Evolutionary conservation across 2,113 vertebrate species (phyloP).

Genomic region (Channa argus): DNA sequence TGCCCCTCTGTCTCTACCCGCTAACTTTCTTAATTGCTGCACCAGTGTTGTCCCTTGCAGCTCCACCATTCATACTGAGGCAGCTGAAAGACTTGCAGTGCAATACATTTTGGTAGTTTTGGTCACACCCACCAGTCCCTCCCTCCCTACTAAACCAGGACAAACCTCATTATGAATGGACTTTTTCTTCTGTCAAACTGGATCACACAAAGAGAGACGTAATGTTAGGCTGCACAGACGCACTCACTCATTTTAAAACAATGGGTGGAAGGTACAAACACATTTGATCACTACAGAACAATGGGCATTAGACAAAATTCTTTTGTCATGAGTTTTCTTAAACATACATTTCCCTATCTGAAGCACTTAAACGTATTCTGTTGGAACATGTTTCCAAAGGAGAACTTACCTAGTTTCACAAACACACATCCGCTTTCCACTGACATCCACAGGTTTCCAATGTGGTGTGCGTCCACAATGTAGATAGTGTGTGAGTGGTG

Average conservation of each 20-base stretch:
- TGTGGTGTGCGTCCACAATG: background rate
- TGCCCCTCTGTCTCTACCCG: background rate
- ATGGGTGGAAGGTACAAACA: background rate
- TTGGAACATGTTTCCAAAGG: too few species aligned
- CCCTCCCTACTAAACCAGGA: conserved; percentile 27
- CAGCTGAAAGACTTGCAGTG: conserved; percentile 26
- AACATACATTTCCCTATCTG: too few species aligned
- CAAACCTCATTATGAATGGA: conserved; percentile 53
- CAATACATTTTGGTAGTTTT: conserved; percentile 49
- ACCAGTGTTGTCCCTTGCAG: conserved; percentile 4
- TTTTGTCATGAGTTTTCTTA: too few species aligned
- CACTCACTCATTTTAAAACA: background rate
- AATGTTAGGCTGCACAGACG: too few species aligned
- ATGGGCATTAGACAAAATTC: background rate
- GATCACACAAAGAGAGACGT: background rate
- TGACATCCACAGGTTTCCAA: background rate
- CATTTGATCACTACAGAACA: conserved; percentile 10
- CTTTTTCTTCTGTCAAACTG: background rate
- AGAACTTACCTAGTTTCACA: too few species aligned
- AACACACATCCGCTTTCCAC: background rate
- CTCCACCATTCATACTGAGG: conserved; percentile 69
- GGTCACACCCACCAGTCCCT: conserved; percentile 72
- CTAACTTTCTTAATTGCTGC: conserved; percentile 28
- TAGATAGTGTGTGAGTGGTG: too few species aligned
- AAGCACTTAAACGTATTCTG: too few species aligned